Base-by-base conservation (phyloP, 2,888 invertebrate species). In the Scaptomyza tumidula region DNA sequence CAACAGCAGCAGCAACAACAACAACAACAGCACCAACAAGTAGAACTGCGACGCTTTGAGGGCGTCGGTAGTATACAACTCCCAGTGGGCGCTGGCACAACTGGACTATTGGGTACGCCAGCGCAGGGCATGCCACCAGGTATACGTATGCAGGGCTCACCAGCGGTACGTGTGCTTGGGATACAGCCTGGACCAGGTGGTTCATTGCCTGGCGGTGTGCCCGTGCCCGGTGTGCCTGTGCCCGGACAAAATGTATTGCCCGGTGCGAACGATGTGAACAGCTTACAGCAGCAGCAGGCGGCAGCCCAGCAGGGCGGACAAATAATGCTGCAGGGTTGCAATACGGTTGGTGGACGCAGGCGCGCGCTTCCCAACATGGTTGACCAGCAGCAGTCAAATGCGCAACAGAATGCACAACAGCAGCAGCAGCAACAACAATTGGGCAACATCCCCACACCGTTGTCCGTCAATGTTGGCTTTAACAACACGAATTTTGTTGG, bases 391-490 rank as follows among this genome's bases (percentile, higher is more conserved):
- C 84, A 65, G 59, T 61, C 82, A n/a, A 88, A 85, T 68, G 41
- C 60, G n/a, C 74, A 74, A 43, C 72, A 77, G 19, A 71, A 60
- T 54, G 50, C 33, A 9, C 70, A 70, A 9, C 58, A 65, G 43
- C 71, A 70, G 11, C 57, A 64, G 35, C 71, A 24, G 24, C 24
- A 70, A 53, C 91, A 91, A 78, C 80, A 88, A 66, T 60, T 86
- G 72, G 80, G 90, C 67, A 92, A 91, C 90, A 92, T 92, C 91
- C 92, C 92, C 83, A 54, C 80, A 50, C 88, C 82, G 39, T 82
- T 92, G 59, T 91, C 92, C 31, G 92, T 91, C 58, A 92, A 90
- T 71, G 91, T 92, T 58, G 91, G 91, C 75, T 91, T 91, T 50
- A 91, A 88, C 60, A 91, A 89, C 80, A 80, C 89, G 70, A 91